Evolutionary conservation across 2,797 vertebrate species (phyloP).

Genomic region (Vespertilio murinus): DNA sequence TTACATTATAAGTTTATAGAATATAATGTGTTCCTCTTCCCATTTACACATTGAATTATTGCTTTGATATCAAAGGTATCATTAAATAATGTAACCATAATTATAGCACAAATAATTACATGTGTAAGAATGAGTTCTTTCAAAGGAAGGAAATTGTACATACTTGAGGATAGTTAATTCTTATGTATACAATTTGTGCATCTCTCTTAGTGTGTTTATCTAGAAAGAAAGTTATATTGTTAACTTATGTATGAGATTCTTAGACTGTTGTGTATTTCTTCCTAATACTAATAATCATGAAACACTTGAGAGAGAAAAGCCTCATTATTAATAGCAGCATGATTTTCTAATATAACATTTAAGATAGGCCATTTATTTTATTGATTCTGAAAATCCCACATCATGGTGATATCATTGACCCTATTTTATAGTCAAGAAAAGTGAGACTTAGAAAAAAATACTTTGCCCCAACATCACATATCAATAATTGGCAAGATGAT

Average conservation of each 20-base stretch:
- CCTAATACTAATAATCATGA: not conserved
- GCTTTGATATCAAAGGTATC: not conserved
- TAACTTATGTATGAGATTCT: not conserved
- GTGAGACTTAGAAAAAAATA: not conserved
- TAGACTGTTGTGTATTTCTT: not conserved
- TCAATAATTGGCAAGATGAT: not conserved
- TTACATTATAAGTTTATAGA: not conserved
- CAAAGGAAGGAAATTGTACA: not conserved
- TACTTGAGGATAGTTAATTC: not conserved
- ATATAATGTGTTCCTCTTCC: slow-evolving; percentile 31
- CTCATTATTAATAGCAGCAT: not conserved
- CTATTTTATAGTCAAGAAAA: slow-evolving; percentile 10
- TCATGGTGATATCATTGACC: not conserved
- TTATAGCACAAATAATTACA: slow-evolving; percentile 5
- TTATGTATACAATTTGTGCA: slow-evolving; percentile 17
- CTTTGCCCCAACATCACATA: not conserved
- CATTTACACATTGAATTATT: slow-evolving; percentile 25
- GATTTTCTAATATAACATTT: slow-evolving; percentile 39
- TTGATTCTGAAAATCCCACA: slow-evolving; percentile 12
- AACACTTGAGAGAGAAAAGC: not conserved
- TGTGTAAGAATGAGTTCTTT: not conserved
- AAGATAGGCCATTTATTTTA: slow-evolving; percentile 27
- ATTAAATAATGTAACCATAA: slow-evolving; percentile 52
- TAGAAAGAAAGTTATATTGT: slow-evolving; percentile 31
- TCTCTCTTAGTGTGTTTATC: slow-evolving; percentile 24